These are phyloP conservation scores for Myripristis jacobus DNA, from an alignment of 2,797 vertebrate genomes.

Conservation along the genomic window DNA sequence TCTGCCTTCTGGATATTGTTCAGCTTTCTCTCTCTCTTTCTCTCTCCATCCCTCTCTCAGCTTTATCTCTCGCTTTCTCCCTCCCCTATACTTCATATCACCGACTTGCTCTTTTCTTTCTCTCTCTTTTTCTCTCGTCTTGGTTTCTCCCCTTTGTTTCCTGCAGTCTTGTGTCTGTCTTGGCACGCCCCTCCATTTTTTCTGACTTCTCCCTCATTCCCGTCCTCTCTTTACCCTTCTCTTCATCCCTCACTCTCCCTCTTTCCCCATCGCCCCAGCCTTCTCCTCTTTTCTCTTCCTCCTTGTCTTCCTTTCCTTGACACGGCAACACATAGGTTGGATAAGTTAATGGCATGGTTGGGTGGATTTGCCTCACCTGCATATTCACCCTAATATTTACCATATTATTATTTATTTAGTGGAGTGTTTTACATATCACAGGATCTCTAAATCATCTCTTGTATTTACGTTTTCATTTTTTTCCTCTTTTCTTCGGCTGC, in stretches of 20 bases:
- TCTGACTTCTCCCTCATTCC: not conserved
- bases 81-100: constrained; percentile 9
- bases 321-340: constrained; percentile 29
- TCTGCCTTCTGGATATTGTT: constrained; percentile 51
- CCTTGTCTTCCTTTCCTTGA: constrained; percentile 31
- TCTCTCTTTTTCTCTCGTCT: constrained; percentile 11
- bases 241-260: not conserved
- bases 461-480: constrained; percentile 40
- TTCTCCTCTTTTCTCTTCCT: not conserved
- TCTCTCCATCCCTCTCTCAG: not conserved
- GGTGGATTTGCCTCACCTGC: constrained; percentile 41
- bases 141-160: constrained; percentile 11
- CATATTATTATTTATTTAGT: constrained; percentile 64
- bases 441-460: constrained; percentile 48
- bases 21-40: constrained; percentile 9
- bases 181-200: not conserved
- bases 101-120: constrained; percentile 8
- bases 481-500: constrained; percentile 9
- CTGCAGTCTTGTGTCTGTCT: not conserved
- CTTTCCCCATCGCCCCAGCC: not conserved
- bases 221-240: not conserved
- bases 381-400: constrained; percentile 58
- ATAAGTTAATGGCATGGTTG: constrained; percentile 48
- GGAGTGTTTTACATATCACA: constrained; percentile 54
- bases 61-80: constrained; percentile 17